Evolutionary conservation across 2,797 vertebrate species (phyloP), one percentile per base, ranked within the genome.

Genomic region (Chelmon rostratus): DNA sequence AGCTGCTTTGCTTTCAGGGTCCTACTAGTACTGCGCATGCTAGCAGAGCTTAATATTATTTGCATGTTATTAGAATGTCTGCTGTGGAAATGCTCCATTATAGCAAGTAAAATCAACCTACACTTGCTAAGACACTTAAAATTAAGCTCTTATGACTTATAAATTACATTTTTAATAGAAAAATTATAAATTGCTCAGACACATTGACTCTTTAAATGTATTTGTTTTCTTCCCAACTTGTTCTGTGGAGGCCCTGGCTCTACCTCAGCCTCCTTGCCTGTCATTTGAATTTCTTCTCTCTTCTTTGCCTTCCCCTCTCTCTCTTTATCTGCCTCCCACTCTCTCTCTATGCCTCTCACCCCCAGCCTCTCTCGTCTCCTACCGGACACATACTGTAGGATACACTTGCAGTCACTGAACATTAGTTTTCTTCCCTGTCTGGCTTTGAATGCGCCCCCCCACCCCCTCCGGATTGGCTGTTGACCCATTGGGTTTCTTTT

Each of bases 361-460:
- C 25, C 11, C 19, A 8, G 2, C 59, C 44, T 12, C 35, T 46
- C 13, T n/a, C 25, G 57, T 25, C 65, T 68, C 54, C 28, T 42
- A 35, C 47, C 82, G 76, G 76, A 78, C 87, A 77, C 86, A 86
- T 28, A 77, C 72, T 83, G 81, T 79, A 84, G 40, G 40, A 42
- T 4, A 81, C 76, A 63, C 76, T 73, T 0, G 4, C 62, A 54
- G 73, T 83, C 81, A 67, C 81, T 68, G 67, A 79, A 76, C 78
- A 86, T 86, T 83, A 75, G 25, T 78, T 78, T 77, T 53, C 70
- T 57, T 77, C 69, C 31, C 53, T 58, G 72, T 85, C 82, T 76
- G 86, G 58, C 72, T 70, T 44, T 62, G 72, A 79, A 68, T 31
- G 21, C 5, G 37, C 54, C 56, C 71, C 70, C 8, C 38, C 54